Conservation (phyloP, 2,113 vertebrate species). For the Microcebus tavaratra region DNA sequence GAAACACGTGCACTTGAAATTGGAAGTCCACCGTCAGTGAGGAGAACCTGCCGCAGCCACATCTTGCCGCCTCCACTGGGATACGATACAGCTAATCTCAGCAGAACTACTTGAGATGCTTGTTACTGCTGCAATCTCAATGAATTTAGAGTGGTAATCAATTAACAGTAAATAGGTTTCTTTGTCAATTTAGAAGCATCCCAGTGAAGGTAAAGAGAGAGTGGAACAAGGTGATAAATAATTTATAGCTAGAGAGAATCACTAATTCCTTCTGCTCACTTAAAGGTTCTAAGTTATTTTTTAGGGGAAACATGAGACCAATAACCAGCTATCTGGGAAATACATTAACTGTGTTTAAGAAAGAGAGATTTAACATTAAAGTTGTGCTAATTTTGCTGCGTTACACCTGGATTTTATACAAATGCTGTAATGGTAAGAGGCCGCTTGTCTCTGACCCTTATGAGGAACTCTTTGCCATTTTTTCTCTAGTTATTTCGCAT, state of each 20-base stretch:
- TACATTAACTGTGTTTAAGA: slow-evolving; percentile 58
- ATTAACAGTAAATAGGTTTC: slow-evolving; percentile 86
- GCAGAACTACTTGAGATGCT: slow-evolving; percentile 74
- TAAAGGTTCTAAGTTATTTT: slow-evolving; percentile 74
- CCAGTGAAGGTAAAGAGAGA: slow-evolving; percentile 79
- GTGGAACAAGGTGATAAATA: slow-evolving; percentile 82
- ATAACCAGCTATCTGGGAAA: slow-evolving; percentile 70
- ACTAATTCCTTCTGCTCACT: slow-evolving; percentile 72
- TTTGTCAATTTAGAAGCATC: slow-evolving; percentile 83
- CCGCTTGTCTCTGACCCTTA: background rate
- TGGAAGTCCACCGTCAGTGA: slow-evolving; percentile 49
- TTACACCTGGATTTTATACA: slow-evolving; percentile 47
- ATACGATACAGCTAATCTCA: slow-evolving; percentile 68
- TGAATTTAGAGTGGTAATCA: slow-evolving; percentile 84
- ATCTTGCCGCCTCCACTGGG: slow-evolving; percentile 27
- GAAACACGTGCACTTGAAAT: slow-evolving; percentile 51
- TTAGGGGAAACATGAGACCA: slow-evolving; percentile 76
- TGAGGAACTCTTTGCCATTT: background rate
- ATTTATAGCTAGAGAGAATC: slow-evolving; percentile 81
- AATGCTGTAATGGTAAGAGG: background rate
- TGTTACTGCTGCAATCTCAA: slow-evolving; percentile 79
- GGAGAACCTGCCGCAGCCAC: background rate
- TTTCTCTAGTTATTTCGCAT: background rate
- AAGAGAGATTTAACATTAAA: slow-evolving; percentile 47
- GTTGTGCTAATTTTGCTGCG: slow-evolving; percentile 61